phyloP scores from a whole-genome alignment of 2,888 invertebrate genomes.

The Diadegma fenestrale region DNA sequence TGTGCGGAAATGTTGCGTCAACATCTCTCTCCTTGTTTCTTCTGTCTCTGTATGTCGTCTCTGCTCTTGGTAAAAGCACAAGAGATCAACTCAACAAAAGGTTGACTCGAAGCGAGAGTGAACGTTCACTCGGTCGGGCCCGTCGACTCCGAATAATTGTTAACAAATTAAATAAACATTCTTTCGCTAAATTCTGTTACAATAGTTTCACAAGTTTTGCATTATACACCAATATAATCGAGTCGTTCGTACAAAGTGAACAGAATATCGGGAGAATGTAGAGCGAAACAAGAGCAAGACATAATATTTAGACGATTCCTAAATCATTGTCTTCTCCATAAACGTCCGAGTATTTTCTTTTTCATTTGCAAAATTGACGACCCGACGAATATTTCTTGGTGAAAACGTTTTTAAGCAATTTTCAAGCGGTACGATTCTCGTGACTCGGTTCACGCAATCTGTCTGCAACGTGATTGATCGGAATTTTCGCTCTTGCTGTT shows the following conservation, averaged over 20 bases:
- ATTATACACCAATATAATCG: slow-evolving; percentile 40
- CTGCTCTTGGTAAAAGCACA: slow-evolving; percentile 33
- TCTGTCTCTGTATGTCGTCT: slow-evolving; percentile 36
- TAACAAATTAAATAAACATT: slow-evolving; percentile 70
- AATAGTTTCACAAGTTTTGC: slow-evolving; percentile 51
- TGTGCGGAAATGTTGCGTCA: slow-evolving; percentile 58
- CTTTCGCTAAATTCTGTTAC: slow-evolving; percentile 19
- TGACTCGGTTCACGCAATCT: slow-evolving; percentile 47
- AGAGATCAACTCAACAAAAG: slow-evolving; percentile 30
- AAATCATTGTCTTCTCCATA: slow-evolving; percentile 12
- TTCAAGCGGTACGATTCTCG: slow-evolving; percentile 35
- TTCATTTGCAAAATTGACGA: neutral
- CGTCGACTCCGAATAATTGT: slow-evolving; percentile 72
- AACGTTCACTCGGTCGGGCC: slow-evolving; percentile 68
- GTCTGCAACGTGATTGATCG: slow-evolving; percentile 55
- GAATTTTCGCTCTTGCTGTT: slow-evolving; percentile 53
- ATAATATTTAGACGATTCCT: neutral
- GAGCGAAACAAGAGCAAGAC: neutral
- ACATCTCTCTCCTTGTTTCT: slow-evolving; percentile 21
- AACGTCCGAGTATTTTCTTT: neutral
- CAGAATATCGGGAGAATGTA: slow-evolving; percentile 46
- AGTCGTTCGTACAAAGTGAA: slow-evolving; percentile 20
- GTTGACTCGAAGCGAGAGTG: slow-evolving; percentile 48
- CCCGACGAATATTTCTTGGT: neutral
- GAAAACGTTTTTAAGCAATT: slow-evolving; percentile 39